Conservation (phyloP, 2,113 vertebrate genomes). For the Lampris megalopsis region DNA sequence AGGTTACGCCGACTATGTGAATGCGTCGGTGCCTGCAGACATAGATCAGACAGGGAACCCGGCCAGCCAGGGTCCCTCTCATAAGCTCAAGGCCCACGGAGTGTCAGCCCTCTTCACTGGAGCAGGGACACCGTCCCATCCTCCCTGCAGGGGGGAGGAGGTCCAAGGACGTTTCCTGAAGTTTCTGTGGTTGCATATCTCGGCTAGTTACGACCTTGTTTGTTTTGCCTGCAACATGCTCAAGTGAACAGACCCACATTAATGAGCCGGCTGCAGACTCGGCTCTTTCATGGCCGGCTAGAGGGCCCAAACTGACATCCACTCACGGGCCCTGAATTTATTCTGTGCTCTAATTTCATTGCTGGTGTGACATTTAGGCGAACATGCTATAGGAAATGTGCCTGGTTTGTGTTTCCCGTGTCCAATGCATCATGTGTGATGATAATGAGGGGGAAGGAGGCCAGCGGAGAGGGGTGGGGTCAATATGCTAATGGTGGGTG, state of each 20-base stretch:
- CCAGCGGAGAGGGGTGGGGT: conserved; percentile 66
- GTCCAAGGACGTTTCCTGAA: conserved; percentile 64
- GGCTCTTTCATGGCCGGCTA: conserved; percentile 42
- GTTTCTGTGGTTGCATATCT: conserved; percentile 60
- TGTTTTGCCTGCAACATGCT: conserved; percentile 55
- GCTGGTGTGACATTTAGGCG: conserved; percentile 56
- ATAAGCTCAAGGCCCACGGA: conserved; percentile 48
- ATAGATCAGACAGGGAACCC: conserved; percentile 57
- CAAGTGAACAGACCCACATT: conserved; percentile 59
- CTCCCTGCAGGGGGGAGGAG: conserved; percentile 12
- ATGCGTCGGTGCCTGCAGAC: conserved; percentile 59
- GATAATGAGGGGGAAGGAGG: conserved; percentile 59
- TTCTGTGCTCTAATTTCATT: conserved; percentile 43
- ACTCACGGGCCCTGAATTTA: conserved; percentile 34
- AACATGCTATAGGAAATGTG: conserved; percentile 44
- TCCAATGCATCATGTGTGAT: conserved; percentile 40
- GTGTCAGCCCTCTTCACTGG: conserved; percentile 28
- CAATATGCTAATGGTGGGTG: conserved; percentile 75
- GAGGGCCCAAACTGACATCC: background rate
- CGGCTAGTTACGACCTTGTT: conserved; percentile 53
- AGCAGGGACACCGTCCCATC: conserved; percentile 29
- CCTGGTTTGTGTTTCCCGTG: conserved; percentile 48
- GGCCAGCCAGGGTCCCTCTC: conserved; percentile 58
- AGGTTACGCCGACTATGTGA: conserved; percentile 67
- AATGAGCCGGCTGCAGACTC: conserved; percentile 48